These are phyloP conservation scores for Aethes cnicana DNA, from an alignment of 2,888 invertebrate species.

Conservation along the genomic window DNA sequence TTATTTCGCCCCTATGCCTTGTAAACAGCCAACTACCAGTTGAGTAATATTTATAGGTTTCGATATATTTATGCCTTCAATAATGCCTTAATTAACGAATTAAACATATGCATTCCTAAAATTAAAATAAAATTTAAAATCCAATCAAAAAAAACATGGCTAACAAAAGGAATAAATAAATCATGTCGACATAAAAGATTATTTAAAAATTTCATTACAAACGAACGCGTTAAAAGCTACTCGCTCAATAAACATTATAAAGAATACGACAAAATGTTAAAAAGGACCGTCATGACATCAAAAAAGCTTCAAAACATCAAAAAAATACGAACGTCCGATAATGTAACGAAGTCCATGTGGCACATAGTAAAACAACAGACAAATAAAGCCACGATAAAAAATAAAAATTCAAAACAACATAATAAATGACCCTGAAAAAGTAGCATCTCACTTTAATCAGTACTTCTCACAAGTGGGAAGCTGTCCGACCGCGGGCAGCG, in stretches of 20 bases:
- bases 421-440: not conserved
- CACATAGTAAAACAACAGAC: not conserved
- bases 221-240: not conserved
- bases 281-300: not conserved
- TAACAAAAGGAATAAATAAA: not conserved
- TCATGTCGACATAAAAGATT: not conserved
- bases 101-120: too few relatives aligned
- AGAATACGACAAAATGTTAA: not conserved
- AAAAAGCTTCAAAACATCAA: not conserved
- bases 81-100: too few relatives aligned
- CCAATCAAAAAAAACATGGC: not conserved
- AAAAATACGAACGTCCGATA: not conserved
- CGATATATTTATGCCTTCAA: too few relatives aligned
- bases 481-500: too few relatives aligned
- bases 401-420: not conserved
- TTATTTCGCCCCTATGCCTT: too few relatives aligned
- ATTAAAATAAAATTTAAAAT: too few relatives aligned
- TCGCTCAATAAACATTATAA: not conserved
- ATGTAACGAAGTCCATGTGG: not conserved
- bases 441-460: not conserved
- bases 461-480: not conserved
- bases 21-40: too few relatives aligned
- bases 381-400: not conserved
- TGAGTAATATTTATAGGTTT: too few relatives aligned
- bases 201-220: not conserved